Conservation (phyloP, 53 echinoderm and acorn worm species). For the Apostichopus leukothele region DNA sequence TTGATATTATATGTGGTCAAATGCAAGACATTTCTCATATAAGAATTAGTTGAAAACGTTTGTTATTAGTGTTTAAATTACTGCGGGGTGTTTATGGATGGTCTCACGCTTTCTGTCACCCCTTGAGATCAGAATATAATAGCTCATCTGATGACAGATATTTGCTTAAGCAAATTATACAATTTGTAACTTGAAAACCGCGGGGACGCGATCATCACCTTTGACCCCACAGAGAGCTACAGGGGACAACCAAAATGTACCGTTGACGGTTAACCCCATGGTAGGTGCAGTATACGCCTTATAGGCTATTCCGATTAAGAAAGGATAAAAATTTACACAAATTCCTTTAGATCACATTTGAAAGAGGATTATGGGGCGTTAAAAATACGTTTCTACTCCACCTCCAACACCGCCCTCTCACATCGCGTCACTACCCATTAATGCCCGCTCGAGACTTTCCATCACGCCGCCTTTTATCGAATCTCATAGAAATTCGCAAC, state of each 20-base stretch:
- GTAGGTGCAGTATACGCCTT: too few species aligned
- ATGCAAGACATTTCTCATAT: background rate
- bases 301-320: too few species aligned
- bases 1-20: background rate
- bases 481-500: too few species aligned
- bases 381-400: too few species aligned
- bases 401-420: too few species aligned
- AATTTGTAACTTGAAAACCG: background rate
- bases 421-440: too few species aligned
- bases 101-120: background rate
- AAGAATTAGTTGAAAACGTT: background rate
- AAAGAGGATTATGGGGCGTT: too few species aligned
- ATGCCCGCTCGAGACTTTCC: too few species aligned
- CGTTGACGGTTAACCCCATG: too few species aligned
- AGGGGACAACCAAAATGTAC: background rate
- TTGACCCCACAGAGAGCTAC: background rate
- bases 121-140: background rate
- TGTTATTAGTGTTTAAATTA: background rate
- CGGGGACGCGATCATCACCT: background rate
- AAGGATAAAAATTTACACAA: too few species aligned
- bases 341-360: too few species aligned
- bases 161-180: background rate
- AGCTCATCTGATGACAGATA: background rate
- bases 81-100: background rate
- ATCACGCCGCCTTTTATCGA: too few species aligned